Evolutionary conservation across 2,888 invertebrate genomes (phyloP).

Genomic region (Thysanoteuthis rhombus): DNA sequence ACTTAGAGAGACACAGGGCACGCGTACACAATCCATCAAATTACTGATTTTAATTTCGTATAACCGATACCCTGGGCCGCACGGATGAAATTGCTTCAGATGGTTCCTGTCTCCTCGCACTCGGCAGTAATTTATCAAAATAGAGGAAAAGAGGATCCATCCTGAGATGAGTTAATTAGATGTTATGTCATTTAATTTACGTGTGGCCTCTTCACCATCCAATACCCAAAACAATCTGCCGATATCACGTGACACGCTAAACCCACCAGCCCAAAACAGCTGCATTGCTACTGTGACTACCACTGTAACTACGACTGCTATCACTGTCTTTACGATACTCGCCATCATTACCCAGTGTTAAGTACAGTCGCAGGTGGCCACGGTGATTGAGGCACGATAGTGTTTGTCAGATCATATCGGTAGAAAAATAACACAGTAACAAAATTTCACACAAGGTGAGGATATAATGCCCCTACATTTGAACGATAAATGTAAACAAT

Average conservation of each 20-base stretch:
- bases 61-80: not conserved
- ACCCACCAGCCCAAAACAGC: not conserved
- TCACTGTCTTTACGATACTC: not conserved
- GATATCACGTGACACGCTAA: not conserved
- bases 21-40: not conserved
- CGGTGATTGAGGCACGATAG: too few relatives aligned
- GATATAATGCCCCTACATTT: too few relatives aligned
- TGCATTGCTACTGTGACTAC: not conserved
- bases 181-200: not conserved
- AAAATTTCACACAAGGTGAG: too few relatives aligned
- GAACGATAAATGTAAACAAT: too few relatives aligned
- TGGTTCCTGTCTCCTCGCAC: constrained; percentile 12
- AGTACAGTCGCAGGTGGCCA: too few relatives aligned
- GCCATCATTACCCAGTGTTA: too few relatives aligned
- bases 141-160: not conserved
- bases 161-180: not conserved
- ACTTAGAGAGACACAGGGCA: not conserved
- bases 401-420: too few relatives aligned
- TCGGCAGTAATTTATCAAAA: not conserved
- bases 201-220: not conserved
- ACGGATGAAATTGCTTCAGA: constrained; percentile 12
- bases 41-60: constrained; percentile 12
- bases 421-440: too few relatives aligned
- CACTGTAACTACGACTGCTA: not conserved
- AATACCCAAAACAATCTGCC: not conserved